These are phyloP conservation scores for Craseonycteris thonglongyai DNA, from an alignment of 2,113 vertebrate genomes.

Conservation along the genomic window DNA sequence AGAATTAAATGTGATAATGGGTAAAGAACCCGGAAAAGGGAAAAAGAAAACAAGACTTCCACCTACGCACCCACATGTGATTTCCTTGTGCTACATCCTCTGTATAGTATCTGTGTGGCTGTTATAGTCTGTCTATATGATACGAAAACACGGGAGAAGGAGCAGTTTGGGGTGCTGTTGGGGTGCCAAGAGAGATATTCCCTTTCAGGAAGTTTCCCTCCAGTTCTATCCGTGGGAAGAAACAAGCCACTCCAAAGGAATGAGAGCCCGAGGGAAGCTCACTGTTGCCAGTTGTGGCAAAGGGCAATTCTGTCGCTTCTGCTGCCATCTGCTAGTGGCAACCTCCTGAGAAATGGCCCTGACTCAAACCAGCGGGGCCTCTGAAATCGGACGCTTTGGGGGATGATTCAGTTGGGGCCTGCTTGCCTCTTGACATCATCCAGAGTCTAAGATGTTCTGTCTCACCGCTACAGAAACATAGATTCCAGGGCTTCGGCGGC, in stretches of 20 bases:
- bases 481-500: not conserved
- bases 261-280: not conserved
- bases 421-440: not conserved
- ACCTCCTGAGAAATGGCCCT: not conserved
- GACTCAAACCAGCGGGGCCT: not conserved
- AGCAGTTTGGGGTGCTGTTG: fast-evolving
- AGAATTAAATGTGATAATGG: not conserved
- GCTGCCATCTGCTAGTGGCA: not conserved
- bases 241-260: not conserved
- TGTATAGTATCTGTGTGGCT: fast-evolving
- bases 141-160: not conserved
- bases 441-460: not conserved
- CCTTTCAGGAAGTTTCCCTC: not conserved
- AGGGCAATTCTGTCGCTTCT: not conserved
- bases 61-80: fast-evolving
- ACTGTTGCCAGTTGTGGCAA: not conserved
- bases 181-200: not conserved
- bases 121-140: fast-evolving
- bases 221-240: not conserved
- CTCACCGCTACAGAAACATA: not conserved
- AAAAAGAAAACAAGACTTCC: not conserved
- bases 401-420: not conserved
- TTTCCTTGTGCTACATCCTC: fast-evolving
- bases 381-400: not conserved
- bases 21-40: not conserved